A percentile compares a stretch with the other conserved stretches of the same genome.
phyloP scores from a whole-genome alignment of 92 coral and sea anemone genomes.

The Palythoa caribaeorum region DNA sequence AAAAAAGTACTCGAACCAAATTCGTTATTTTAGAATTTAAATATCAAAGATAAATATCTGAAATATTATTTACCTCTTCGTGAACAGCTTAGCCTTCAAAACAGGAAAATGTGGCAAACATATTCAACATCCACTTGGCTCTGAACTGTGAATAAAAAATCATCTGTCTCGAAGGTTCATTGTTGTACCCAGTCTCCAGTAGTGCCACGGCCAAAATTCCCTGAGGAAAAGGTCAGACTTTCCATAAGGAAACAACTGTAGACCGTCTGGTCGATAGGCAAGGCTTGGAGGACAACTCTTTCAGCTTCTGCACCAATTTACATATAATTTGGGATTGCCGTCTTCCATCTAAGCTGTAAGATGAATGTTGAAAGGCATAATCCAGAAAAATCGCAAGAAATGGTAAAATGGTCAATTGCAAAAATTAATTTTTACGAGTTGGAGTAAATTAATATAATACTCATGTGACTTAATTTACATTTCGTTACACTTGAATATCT shows the following conservation, averaged over 20 bases:
- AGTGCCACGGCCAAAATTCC: neutral
- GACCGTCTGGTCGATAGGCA: no score
- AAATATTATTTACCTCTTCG: constrained; percentile 3
- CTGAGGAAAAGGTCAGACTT: neutral
- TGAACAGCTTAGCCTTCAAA: neutral
- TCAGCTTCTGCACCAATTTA: neutral
- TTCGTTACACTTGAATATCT: neutral
- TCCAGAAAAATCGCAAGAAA: neutral
- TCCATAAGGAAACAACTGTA: neutral
- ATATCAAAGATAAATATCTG: neutral
- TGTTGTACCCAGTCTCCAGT: constrained; percentile 17
- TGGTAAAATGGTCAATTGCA: neutral
- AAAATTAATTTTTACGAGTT: neutral
- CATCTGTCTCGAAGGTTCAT: constrained; percentile 6
- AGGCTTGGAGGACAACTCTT: no score
- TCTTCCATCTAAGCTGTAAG: neutral
- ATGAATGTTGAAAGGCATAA: neutral
- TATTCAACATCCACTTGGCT: no score
- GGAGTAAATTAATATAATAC: neutral
- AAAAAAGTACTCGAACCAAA: neutral
- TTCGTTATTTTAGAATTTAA: neutral
- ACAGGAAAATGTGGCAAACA: constrained; percentile 28
- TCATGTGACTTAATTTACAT: neutral
- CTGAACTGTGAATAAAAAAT: neutral
- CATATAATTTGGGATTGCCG: neutral